A percentile compares a stretch with the other conserved stretches of the same genome.
phyloP scores from a whole-genome alignment of 2,888 invertebrate genomes.

The Doris montereyensis region DNA sequence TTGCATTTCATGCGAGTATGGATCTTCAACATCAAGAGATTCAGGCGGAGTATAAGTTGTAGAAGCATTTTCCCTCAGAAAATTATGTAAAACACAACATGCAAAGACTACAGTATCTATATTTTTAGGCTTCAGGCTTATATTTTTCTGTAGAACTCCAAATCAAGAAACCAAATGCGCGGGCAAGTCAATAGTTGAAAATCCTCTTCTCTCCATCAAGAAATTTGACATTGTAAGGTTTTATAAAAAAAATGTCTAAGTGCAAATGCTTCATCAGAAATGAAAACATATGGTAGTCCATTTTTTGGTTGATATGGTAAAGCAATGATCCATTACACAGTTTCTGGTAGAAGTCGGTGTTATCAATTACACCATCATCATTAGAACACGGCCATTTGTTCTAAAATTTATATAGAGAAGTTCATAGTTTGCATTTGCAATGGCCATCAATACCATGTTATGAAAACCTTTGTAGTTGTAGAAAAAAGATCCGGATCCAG shows the following conservation, averaged over 20 bases:
- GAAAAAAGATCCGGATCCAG: conserved; percentile 14
- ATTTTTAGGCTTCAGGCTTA: conserved; percentile 4
- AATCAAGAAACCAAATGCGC: conserved; percentile 13
- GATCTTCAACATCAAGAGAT: conserved; percentile 12
- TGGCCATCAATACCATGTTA: conserved; percentile 17
- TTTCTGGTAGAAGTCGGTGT: neutral
- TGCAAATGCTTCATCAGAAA: no score
- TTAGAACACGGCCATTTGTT: neutral
- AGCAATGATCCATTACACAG: conserved; percentile 11
- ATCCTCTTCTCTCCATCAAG: conserved; percentile 14
- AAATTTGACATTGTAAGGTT: neutral
- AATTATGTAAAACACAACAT: conserved; percentile 20
- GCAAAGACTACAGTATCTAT: conserved; percentile 4
- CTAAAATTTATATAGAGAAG: conserved; percentile 12
- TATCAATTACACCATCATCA: neutral
- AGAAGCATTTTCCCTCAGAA: neutral
- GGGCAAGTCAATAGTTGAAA: conserved; percentile 14
- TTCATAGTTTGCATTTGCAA: conserved; percentile 18
- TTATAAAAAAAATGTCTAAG: no score
- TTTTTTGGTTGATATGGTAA: neutral
- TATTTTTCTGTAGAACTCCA: neutral
- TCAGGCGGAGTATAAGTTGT: neutral
- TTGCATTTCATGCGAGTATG: conserved; percentile 20
- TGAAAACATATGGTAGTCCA: conserved; percentile 13
- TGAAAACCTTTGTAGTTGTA: conserved; percentile 14